A percentile compares a stretch with the other conserved stretches of the same genome.
Evolutionary conservation across 2,113 vertebrate genomes (phyloP).

Genomic region (Rhea americana): DNA sequence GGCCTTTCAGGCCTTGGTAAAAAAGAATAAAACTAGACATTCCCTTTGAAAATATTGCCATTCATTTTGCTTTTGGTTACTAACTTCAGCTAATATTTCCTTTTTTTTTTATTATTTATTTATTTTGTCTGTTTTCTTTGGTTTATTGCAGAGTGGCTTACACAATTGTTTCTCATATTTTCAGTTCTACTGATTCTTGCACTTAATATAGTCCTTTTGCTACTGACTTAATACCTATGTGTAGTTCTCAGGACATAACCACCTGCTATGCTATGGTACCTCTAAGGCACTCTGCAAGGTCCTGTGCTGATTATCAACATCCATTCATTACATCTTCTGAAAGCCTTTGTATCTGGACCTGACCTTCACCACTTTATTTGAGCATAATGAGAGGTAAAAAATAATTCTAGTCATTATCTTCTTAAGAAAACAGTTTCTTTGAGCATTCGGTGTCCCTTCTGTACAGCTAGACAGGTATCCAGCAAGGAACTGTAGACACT

Average conservation of each 20-base stretch:
- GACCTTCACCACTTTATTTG: background rate
- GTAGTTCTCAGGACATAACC: background rate
- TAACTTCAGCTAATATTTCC: background rate
- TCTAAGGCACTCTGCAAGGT: background rate
- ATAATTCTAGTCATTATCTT: background rate
- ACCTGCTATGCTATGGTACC: background rate
- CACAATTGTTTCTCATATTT: background rate
- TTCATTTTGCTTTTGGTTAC: background rate
- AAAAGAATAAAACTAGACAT: background rate
- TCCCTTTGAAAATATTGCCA: background rate
- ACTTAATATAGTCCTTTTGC: background rate
- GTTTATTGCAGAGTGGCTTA: background rate
- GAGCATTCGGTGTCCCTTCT: too few relatives aligned
- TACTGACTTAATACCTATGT: background rate
- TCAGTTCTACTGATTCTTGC: background rate
- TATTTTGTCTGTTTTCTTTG: background rate
- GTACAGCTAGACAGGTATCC: background rate
- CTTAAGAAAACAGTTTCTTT: background rate
- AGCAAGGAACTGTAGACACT: background rate
- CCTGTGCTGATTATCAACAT: background rate
- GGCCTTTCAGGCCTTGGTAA: background rate
- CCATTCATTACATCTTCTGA: background rate
- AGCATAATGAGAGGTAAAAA: background rate
- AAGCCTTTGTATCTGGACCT: background rate
- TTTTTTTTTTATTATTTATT: background rate